phyloP scores from a whole-genome alignment of 2,888 invertebrate genomes.

The Tubiluchus corallicola region DNA sequence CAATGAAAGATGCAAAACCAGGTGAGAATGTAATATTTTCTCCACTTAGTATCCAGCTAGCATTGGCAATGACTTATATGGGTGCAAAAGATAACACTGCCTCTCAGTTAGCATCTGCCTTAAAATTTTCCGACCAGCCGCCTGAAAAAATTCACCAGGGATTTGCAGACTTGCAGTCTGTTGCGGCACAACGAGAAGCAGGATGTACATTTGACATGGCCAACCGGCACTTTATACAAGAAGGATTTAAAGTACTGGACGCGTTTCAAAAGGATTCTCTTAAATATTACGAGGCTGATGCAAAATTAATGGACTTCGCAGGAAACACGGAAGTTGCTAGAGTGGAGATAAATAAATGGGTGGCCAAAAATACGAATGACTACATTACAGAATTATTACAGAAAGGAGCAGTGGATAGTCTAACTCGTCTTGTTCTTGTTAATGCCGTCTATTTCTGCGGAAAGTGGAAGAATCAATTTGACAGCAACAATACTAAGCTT shows the following conservation, averaged over 20 bases:
- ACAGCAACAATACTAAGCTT: not conserved
- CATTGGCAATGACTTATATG: not conserved
- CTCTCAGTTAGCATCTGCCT: not conserved
- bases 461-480: not conserved
- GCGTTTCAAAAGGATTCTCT: not conserved
- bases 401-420: not conserved
- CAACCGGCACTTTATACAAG: not conserved
- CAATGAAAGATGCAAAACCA: no score
- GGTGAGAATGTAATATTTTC: not conserved
- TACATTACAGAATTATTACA: not conserved
- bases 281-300: not conserved
- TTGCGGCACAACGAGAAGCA: not conserved
- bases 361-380: not conserved
- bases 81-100: not conserved
- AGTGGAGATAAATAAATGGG: conserved; percentile 1
- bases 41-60: not conserved
- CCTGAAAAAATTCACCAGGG: not conserved
- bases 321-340: not conserved
- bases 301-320: not conserved
- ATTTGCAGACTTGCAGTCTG: not conserved
- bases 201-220: not conserved
- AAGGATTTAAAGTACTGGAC: not conserved
- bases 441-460: not conserved
- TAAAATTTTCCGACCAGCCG: not conserved
- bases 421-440: not conserved